Percentiles rank a stretch among this genome's conserved stretches.
phyloP scores from a whole-genome alignment of 2,888 invertebrate genomes.

The Elegia similella region DNA sequence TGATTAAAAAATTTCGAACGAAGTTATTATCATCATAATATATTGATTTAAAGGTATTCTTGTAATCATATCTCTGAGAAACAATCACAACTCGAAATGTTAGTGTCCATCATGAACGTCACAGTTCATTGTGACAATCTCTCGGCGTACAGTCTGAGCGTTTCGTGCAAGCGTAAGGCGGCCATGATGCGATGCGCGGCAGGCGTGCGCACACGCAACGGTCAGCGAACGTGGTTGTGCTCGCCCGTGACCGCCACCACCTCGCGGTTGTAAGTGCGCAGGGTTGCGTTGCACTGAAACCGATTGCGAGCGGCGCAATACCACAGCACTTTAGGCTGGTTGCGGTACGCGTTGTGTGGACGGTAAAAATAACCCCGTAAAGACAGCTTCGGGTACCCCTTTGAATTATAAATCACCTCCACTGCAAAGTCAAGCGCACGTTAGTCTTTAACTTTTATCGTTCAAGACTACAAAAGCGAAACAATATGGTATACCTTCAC shows the following conservation, averaged over 20 bases:
- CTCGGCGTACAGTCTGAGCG: conserved; percentile 49
- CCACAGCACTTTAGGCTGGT: conserved; percentile 66
- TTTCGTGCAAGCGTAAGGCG: conserved; percentile 37
- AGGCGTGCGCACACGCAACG: conserved; percentile 34
- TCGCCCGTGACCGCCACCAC: conserved; percentile 53
- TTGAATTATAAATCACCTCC: conserved; percentile 56
- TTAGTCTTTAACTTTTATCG: conserved; percentile 17
- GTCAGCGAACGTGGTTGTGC: conserved; percentile 63
- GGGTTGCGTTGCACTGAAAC: conserved; percentile 58
- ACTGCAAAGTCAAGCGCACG: conserved; percentile 47
- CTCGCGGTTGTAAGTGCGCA: conserved; percentile 59
- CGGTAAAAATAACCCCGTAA: conserved; percentile 63
- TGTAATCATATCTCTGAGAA: no score
- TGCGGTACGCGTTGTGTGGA: conserved; percentile 72
- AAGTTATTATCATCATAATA: no score
- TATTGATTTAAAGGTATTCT: no score
- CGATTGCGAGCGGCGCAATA: conserved; percentile 64
- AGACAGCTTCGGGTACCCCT: conserved; percentile 67
- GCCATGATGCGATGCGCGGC: conserved; percentile 28
- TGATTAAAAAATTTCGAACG: no score
- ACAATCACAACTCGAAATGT: not conserved
- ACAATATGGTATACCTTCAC: not conserved
- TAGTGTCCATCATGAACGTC: not conserved
- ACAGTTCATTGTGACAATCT: conserved; percentile 33
- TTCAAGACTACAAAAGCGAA: not conserved